These are phyloP conservation scores for Dendronephthya gigantea DNA, from an alignment of 64 coral and sea anemone species.

Conservation along the genomic window DNA sequence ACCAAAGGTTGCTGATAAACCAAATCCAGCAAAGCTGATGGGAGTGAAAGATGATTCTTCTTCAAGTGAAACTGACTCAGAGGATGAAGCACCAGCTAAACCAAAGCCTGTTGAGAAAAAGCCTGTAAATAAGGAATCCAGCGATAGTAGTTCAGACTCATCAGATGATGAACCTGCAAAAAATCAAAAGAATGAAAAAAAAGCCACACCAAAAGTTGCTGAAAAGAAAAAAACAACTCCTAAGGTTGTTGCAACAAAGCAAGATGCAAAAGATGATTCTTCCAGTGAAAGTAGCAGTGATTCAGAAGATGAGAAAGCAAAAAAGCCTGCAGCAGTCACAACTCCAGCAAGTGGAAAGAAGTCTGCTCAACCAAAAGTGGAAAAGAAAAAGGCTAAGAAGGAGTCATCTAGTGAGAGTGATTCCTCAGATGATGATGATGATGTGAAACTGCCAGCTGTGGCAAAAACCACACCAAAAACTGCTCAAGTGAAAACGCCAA, in stretches of 20 bases:
- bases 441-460: background rate
- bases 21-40: background rate
- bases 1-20: background rate
- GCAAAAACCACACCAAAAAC: background rate
- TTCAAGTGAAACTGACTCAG: background rate
- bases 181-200: background rate
- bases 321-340: background rate
- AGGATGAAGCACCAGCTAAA: background rate
- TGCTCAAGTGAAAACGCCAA: background rate
- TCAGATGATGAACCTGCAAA: background rate
- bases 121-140: background rate
- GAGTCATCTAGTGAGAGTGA: background rate
- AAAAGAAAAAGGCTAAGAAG: background rate
- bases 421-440: background rate
- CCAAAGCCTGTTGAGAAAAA: background rate
- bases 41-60: background rate
- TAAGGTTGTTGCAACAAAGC: background rate
- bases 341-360: background rate
- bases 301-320: background rate
- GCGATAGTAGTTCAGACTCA: background rate
- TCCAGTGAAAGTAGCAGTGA: background rate
- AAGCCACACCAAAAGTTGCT: too few relatives aligned
- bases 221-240: background rate
- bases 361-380: background rate
- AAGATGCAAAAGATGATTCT: background rate